Evolutionary conservation across 2,797 vertebrate species (phyloP).

Genomic region (Tenualosa thibaudeaui): DNA sequence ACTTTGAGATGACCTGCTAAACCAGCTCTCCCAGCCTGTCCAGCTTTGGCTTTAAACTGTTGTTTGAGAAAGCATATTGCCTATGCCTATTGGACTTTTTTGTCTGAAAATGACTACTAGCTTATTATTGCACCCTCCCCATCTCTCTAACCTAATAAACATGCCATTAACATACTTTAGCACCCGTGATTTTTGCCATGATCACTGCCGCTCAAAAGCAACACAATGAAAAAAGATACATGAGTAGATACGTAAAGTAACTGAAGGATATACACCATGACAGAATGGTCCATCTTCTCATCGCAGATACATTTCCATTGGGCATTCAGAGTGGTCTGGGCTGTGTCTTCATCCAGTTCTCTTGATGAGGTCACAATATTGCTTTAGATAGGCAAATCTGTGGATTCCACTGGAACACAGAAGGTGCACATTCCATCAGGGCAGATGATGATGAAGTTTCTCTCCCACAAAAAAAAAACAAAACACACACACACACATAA

Average conservation of each 20-base stretch:
- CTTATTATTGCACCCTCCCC: constrained; percentile 12
- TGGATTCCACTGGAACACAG: background rate
- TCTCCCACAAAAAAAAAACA: background rate
- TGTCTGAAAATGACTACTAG: background rate
- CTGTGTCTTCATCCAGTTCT: background rate
- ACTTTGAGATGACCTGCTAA: background rate
- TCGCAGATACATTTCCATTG: background rate
- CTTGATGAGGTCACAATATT: background rate
- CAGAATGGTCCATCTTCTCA: background rate
- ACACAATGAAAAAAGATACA: background rate
- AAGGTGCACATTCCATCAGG: background rate
- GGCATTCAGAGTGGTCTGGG: background rate
- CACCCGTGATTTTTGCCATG: background rate
- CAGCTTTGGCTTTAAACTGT: background rate
- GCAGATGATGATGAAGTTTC: background rate
- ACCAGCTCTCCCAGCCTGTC: constrained; percentile 5
- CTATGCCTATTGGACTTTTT: background rate
- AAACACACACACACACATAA: background rate
- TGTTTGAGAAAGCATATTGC: constrained; percentile 21
- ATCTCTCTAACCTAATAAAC: background rate
- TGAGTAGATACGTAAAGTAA: background rate
- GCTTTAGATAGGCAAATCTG: background rate
- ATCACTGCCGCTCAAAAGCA: background rate
- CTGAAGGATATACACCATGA: background rate
- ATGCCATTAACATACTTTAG: constrained; percentile 11